Evolutionary conservation across 2,113 vertebrate species (phyloP).

Genomic region (Malurus melanocephalus): DNA sequence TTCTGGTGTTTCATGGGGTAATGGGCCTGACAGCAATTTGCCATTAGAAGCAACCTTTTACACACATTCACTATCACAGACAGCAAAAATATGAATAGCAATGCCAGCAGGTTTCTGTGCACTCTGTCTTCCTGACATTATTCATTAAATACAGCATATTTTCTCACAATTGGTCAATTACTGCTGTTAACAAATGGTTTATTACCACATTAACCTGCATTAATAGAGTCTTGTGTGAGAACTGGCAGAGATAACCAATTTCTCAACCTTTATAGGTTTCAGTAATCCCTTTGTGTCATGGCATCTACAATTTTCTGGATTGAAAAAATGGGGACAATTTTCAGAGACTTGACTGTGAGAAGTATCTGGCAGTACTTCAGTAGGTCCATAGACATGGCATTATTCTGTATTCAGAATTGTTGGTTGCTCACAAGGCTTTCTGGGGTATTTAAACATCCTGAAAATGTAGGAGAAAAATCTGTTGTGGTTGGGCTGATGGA

Average conservation of each 20-base stretch:
- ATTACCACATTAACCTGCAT: conserved; percentile 62
- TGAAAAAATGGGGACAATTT: conserved; percentile 7
- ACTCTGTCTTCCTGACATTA: background rate
- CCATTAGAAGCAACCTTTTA: background rate
- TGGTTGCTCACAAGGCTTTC: background rate
- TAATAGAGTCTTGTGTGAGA: conserved; percentile 53
- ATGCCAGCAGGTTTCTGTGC: background rate
- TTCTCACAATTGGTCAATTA: conserved; percentile 53
- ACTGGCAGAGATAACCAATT: conserved; percentile 43
- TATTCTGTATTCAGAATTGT: background rate
- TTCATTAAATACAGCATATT: conserved; percentile 55
- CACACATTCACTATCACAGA: background rate
- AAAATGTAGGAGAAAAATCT: background rate
- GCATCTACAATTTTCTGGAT: background rate
- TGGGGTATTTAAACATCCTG: background rate
- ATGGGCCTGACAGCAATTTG: background rate
- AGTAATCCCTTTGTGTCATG: conserved; percentile 36
- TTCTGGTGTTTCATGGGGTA: background rate
- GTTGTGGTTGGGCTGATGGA: background rate
- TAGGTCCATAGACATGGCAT: background rate
- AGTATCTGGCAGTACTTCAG: background rate
- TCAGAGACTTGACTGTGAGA: background rate
- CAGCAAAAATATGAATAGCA: background rate
- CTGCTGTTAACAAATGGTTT: conserved; percentile 61
- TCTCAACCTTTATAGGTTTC: conserved; percentile 59